These are phyloP conservation scores for Sarcophaga caerulescens DNA, from an alignment of 2,888 invertebrate genomes.

Conservation along the genomic window DNA sequence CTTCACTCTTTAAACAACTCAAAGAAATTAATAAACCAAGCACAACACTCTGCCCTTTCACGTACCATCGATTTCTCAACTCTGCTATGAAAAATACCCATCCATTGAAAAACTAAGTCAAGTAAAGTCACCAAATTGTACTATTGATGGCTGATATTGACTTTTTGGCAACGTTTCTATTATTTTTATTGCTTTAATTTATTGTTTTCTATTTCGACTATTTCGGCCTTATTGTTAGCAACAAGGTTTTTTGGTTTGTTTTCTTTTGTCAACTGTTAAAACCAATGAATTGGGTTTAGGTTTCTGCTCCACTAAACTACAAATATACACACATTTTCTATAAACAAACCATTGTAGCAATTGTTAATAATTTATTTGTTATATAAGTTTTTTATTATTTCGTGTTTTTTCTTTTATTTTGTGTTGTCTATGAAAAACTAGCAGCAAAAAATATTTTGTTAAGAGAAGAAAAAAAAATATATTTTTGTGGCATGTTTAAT, in stretches of 20 bases:
- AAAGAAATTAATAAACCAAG: too few species aligned
- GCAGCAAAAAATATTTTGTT: conserved; percentile 24
- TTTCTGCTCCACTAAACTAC: conserved; percentile 70
- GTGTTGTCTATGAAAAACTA: not conserved
- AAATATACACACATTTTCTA: conserved; percentile 49
- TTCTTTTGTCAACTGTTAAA: conserved; percentile 20
- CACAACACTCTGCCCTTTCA: too few species aligned
- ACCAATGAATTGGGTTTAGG: conserved; percentile 54
- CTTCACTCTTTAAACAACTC: too few species aligned
- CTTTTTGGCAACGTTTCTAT: conserved; percentile 48
- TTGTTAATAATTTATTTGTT: conserved; percentile 29
- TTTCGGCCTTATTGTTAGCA: conserved; percentile 22
- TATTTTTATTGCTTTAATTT: conserved; percentile 38
- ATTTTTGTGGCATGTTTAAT: conserved; percentile 41
- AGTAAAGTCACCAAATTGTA: not conserved
- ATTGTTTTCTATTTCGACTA: not conserved
- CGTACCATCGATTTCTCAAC: not conserved
- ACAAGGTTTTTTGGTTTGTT: conserved; percentile 5
- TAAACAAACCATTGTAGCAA: conserved; percentile 14
- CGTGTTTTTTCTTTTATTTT: too few species aligned
- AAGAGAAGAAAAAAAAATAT: not conserved
- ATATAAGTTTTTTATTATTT: not conserved
- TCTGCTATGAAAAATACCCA: not conserved
- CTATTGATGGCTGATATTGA: conserved; percentile 41
- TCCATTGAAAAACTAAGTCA: not conserved